Evolutionary conservation across 2,888 invertebrate species (phyloP), one percentile per base, ranked within the genome.

Genomic region (Cyrtodaria siliqua): DNA sequence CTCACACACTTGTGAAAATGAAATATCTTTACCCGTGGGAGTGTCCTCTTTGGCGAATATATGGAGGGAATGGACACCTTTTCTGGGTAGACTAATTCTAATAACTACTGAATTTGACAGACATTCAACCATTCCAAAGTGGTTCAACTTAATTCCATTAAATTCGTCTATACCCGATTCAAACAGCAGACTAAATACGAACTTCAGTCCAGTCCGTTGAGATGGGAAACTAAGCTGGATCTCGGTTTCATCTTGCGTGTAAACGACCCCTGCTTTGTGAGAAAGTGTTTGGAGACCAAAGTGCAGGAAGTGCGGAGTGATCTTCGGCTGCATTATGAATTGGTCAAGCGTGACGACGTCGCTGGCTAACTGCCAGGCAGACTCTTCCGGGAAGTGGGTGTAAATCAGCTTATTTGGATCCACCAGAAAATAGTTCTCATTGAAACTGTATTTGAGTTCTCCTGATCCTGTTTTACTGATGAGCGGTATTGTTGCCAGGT

Each of bases 1-100:
- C 60, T 86, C 85, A 70, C 85, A 86, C 2, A 86, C 82, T 59
- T 83, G 82, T 1, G 84, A 82, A 60, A 86, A 86, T 49, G 83
- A 79, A 23, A 76, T 84, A 57, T 86, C 85, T 44, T 83, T 78
- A 26, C 81, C 83, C 20, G 74, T 73, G 16, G 84, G 80, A 2
- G 80, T 74, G 57, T 86, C 86, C 59, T 84, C 84, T 53, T 86
- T 86, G 1, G 82, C 83, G 69, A 83, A 86, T 14, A 86, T 64
- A 52, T 81, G 79, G 14, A 86, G 72, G 12, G 79, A 70, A 40
- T 83, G 84, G 14, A 66, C 53, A 27, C 82, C 86, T 52, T 71
- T 76, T 47, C 79, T 74, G 0, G 86, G 86, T n/a, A 86, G 70
- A 53, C 83, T 78, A 2, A 84, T 27, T 50, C 82, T 67, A 16